Base-by-base conservation (phyloP, 1,140 invertebrate species). In the Camponotus floridanus region DNA sequence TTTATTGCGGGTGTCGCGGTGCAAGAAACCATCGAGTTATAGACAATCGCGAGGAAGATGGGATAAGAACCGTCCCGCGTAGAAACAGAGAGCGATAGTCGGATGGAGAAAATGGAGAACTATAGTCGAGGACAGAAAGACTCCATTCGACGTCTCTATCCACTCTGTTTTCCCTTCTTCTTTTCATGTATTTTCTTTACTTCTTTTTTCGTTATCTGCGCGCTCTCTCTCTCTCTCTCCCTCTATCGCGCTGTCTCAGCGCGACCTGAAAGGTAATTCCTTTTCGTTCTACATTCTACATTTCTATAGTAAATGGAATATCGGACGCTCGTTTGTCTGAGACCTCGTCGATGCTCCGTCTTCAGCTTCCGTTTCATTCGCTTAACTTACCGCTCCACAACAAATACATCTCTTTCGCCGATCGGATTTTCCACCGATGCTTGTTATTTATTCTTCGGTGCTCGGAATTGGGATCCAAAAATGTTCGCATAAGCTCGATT, bases 11-110 rank as follows among this genome's bases (percentile, higher is more conserved):
- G 68, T 85, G 78, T 84, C 79, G 88, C 84, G 73, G 39, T 33
- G 73, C 87, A 78, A 76, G 87, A 85, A 89, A 89, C 79, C 83
- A 85, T 70, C 73, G 76, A 84, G 88, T 87, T 89, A 78, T 86
- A 88, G 83, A 78, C 71, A 65, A 64, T 88, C 61, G 70, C 11
- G 71, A 48, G 76, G 36, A 42, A 57, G 89, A 39, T 36, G 36
- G 73, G 76, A 74, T 71, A 78, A 88, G 86, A 80, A 89, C n/a
- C 51, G 57, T 36, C 83, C 13, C 61, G 15, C 26, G 51, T 48
- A 33, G 73, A 76, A 78, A 62, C 48, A 33, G 26, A 39, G 64
- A 70, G 36, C 51, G 76, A 81, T 79, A 84, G 57, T 61, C 59
- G 71, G 76, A 70, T 33, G 26, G 68, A 55, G 65, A 76, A 86